Evolutionary conservation across 2,113 vertebrate genomes (phyloP).

Genomic region (Xenopus tropicalis): UCB_Xtro_10.0 CM004449.2:106200501-106201000

Average conservation of each 20-base stretch:
- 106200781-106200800: neutral
- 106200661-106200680: too few species aligned
- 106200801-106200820: constrained; percentile 21
- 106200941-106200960: neutral
- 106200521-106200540: too few species aligned
- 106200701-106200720: neutral
- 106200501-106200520: too few species aligned
- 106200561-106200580: too few species aligned
- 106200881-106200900: constrained; percentile 31
- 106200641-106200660: too few species aligned
- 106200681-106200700: too few species aligned
- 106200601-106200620: too few species aligned
- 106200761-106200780: constrained; percentile 11
- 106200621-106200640: too few species aligned
- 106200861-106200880: constrained; percentile 24
- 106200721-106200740: constrained; percentile 9
- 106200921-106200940: neutral
- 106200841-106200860: constrained; percentile 21
- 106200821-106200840: constrained; percentile 33
- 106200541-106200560: too few species aligned
- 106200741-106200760: constrained; percentile 23
- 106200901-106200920: constrained; percentile 15
- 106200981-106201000: too few species aligned
- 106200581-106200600: too few species aligned
- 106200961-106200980: too few species aligned